Conservation (phyloP, 2,888 invertebrate species). For the Tachina grossa region DNA sequence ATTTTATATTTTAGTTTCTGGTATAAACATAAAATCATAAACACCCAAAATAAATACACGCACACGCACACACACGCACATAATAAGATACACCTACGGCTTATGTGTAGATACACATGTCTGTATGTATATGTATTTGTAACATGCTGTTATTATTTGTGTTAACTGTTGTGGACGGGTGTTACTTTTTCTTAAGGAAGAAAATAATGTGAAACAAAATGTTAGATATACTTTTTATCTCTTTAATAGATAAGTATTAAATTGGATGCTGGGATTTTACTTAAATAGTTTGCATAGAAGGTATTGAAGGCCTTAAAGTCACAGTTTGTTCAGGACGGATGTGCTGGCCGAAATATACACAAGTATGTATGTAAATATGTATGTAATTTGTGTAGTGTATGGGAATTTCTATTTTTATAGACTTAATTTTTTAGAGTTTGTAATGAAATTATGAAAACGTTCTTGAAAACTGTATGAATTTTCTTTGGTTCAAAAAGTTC, state of each 20-base stretch:
- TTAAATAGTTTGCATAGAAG: neutral
- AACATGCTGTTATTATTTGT: neutral
- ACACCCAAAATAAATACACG: neutral
- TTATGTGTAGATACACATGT: neutral
- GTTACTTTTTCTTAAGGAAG: neutral
- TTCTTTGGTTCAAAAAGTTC: too few species aligned
- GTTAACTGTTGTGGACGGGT: neutral
- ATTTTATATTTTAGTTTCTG: conserved; percentile 54
- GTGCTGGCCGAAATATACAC: neutral
- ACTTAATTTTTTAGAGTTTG: too few species aligned
- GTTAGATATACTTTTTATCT: conserved; percentile 39
- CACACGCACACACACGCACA: neutral
- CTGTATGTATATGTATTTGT: neutral
- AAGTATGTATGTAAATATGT: too few species aligned
- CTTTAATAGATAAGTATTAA: conserved; percentile 40
- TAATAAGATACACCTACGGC: neutral
- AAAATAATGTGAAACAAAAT: neutral
- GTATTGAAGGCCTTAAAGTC: neutral
- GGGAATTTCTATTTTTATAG: too few species aligned
- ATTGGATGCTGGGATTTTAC: conserved; percentile 20
- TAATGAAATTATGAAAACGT: too few species aligned
- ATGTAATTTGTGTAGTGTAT: too few species aligned
- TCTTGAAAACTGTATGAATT: too few species aligned
- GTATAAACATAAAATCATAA: conserved; percentile 10
- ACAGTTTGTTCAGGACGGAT: neutral